Conservation (phyloP, 2,797 vertebrate species). For the Tamandua tetradactyla region DNA sequence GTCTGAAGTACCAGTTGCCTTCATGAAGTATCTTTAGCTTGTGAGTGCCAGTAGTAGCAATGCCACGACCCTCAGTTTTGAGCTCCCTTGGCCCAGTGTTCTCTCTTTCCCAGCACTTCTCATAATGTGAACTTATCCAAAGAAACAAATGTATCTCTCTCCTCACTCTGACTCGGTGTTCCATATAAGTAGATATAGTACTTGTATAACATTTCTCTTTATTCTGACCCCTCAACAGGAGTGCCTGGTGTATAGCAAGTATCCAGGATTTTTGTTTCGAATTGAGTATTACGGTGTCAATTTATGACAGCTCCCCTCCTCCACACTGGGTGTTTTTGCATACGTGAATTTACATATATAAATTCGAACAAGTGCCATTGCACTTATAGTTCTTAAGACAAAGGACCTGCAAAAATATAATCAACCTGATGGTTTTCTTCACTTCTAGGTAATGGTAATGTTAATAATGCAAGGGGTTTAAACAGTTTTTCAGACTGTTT, state of each 20-base stretch:
- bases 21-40: too few relatives aligned
- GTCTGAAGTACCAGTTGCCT: too few relatives aligned
- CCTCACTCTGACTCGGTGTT: background rate
- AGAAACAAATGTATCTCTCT: rapidly evolving
- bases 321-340: background rate
- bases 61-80: too few relatives aligned
- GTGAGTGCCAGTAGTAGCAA: too few relatives aligned
- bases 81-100: background rate
- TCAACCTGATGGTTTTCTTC: background rate
- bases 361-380: too few relatives aligned
- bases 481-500: background rate
- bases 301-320: background rate
- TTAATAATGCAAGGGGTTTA: background rate
- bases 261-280: background rate
- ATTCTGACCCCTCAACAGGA: background rate
- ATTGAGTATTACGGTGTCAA: background rate
- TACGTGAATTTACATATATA: too few relatives aligned
- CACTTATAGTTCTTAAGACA: rapidly evolving
- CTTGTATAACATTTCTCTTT: background rate
- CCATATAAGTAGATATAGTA: rapidly evolving
- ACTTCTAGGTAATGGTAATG: background rate
- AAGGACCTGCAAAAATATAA: too few relatives aligned
- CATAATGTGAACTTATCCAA: rapidly evolving
- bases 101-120: background rate
- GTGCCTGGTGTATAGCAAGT: background rate